Percentiles rank a stretch among this genome's conserved stretches.
Conservation (phyloP, 2,888 invertebrate genomes). For the Drymonia ruficornis region DNA sequence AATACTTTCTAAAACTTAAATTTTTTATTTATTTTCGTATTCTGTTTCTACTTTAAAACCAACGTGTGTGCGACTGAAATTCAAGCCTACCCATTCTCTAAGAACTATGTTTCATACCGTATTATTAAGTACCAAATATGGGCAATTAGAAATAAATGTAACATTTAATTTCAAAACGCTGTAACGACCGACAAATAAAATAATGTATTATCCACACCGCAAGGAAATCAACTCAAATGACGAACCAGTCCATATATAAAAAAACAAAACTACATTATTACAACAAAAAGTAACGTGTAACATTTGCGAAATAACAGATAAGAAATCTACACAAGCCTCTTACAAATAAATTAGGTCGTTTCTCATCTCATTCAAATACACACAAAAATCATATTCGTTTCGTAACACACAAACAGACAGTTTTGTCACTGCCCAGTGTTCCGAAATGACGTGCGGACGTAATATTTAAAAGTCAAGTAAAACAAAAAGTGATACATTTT, state of each 20-base stretch:
- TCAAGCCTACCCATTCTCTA: too few relatives aligned
- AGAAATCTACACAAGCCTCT: background rate
- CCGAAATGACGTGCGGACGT: constrained; percentile 15
- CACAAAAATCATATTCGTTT: constrained; percentile 5
- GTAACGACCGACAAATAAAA: background rate
- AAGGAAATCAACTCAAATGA: background rate
- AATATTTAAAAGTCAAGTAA: constrained; percentile 21
- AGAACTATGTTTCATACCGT: too few relatives aligned
- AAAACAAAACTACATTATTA: background rate
- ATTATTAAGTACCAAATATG: too few relatives aligned
- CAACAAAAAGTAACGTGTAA: constrained; percentile 1
- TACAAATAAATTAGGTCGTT: constrained; percentile 2
- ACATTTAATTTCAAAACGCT: too few relatives aligned
- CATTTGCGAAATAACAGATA: background rate
- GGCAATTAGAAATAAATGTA: too few relatives aligned
- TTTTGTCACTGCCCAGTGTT: constrained; percentile 19
- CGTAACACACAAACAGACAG: constrained; percentile 13
- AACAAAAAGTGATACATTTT: constrained; percentile 18
- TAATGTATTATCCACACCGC: background rate
- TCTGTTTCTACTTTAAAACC: too few relatives aligned
- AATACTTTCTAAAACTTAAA: background rate
- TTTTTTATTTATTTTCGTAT: too few relatives aligned
- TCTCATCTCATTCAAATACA: constrained; percentile 1
- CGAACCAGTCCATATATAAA: background rate
- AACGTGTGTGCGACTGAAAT: too few relatives aligned